Evolutionary conservation across 2,888 invertebrate genomes (phyloP), one percentile per base, ranked within the genome.

Genomic region (Epirrita christyi): DNA sequence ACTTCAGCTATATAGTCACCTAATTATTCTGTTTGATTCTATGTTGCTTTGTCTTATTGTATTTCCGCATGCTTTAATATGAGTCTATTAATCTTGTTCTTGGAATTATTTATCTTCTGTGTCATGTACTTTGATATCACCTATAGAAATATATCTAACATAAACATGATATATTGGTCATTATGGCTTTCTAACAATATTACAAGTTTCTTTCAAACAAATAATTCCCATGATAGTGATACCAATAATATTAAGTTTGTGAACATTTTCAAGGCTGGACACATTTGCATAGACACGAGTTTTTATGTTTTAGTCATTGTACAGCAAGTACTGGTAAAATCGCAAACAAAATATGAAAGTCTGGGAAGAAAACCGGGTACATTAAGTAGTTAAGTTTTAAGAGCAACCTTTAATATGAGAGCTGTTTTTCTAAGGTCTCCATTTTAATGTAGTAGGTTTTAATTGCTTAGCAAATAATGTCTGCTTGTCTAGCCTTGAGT

Each of bases 11-110:
- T 32, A 54, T 21, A 46, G 53, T 38, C 58, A 49, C 45, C 42
- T 54, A 59, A 59, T 59, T 59, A 54, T 54, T 54, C 41, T 32
- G 34, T 50, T 59, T 50, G 42, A 59, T 46, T 50, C 15, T 46
- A 56, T 47, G 53, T 41, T 27, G 34, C 45, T 41, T 59, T 49
- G 42, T 54, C 21, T 58, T 49, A 29, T 29, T 37, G 6, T 36
- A 42, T 46, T 54, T 59, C 59, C 59, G 50, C 54, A 46, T 59
- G 42, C 45, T 50, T 59, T 37, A 42, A 13, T 51, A 44, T 53
- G 43, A 28, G 50, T 32, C 42, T 50, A 54, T 54, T 49, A 36
- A 58, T 49, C 45, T 45, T 59, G 29, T 46, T 59, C 34, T 32
- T 41, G 11, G 49, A 50, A 54, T 40, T 37, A 41, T 54, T 14